Base-by-base conservation (phyloP, 53 echinoderm and acorn worm genomes). In the Hippasteria phrygiana region DNA sequence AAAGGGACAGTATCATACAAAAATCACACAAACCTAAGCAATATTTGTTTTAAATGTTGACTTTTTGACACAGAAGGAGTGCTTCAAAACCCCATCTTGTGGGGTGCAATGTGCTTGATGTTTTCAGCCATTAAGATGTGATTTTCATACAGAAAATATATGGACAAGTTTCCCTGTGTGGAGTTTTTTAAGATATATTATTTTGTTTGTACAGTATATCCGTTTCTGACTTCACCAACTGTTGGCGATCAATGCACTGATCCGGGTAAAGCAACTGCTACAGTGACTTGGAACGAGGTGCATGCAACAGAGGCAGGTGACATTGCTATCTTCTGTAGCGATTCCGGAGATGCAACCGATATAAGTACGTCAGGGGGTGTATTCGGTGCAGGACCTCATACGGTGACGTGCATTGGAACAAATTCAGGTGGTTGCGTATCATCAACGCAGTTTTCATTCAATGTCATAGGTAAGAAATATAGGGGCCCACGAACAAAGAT, bases 241-340 rank as follows among this genome's bases (percentile, higher is more conserved):
- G 34, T 72, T 8, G 22, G 40, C 36, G 72, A 72, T 3, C 72
- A 72, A 42, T 72, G 72, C 72, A 72, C 72, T 42, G 43, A 72
- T 5, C 20, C 42, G 5, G 72, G 42, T 17, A 4, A 72, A 42
- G 7, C 40, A 72, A 22, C 36, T 6, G 34, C 42, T 2, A 72
- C n/a, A 5, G 72, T 72, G 22, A 42, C 43, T 18, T 72, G 72
- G 72, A 41, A 18, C 16, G 72, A 34, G 5, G 4, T 22, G 20
- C 59, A 22, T 8, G 26, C 59, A 4, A 59, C 59, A 24, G n/a
- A 18, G 20, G 41, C 22, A 5, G 42, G 24, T 41, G 72, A 72
- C 40, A 18, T 41, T 5, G 10, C 1, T 42, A 18, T 72, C n/a
- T n/a, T 24, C 40, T 72, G 72, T 14, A 22, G 8, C 18, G 70